Evolutionary conservation across 2,797 vertebrate species (phyloP).

Genomic region (Philypnodon macrostomus): DNA sequence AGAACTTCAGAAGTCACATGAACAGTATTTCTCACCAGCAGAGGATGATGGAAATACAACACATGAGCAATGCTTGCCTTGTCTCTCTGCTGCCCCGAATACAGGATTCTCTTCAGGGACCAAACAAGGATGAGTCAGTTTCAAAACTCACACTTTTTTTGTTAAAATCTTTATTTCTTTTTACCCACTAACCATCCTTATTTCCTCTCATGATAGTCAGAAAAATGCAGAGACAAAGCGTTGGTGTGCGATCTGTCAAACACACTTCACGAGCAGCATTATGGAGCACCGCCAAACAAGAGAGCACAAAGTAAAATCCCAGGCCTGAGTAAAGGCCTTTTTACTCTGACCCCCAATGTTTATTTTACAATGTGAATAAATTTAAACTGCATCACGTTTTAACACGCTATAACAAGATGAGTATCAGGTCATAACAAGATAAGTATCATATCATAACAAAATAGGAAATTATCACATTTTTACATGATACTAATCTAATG

Average conservation of each 20-base stretch:
- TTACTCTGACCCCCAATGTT: too few relatives aligned
- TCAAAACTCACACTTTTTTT: not conserved
- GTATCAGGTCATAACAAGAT: too few relatives aligned
- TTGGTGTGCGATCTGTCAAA: conserved; percentile 91
- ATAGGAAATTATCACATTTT: too few relatives aligned
- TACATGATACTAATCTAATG: too few relatives aligned
- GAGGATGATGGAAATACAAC: conserved; percentile 91
- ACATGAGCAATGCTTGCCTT: conserved; percentile 90
- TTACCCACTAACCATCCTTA: not conserved
- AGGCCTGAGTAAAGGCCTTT: too few relatives aligned
- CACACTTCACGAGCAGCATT: conserved; percentile 83
- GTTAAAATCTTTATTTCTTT: not conserved
- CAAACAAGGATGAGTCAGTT: conserved; percentile 80
- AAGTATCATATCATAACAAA: too few relatives aligned
- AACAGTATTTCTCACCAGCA: conserved; percentile 89
- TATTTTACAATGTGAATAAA: too few relatives aligned
- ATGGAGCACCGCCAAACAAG: conserved; percentile 86
- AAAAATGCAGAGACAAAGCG: conserved; percentile 76
- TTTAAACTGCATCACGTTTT: too few relatives aligned
- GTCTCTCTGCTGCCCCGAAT: conserved; percentile 88
- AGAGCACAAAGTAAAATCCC: conserved; percentile 88
- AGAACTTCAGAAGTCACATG: conserved; percentile 96
- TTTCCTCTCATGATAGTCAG: conserved; percentile 69
- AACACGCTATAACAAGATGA: too few relatives aligned
- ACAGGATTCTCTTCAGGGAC: conserved; percentile 81